phyloP scores from a whole-genome alignment of 1,140 invertebrate species.

The Tetramorium parvispinum region DNA sequence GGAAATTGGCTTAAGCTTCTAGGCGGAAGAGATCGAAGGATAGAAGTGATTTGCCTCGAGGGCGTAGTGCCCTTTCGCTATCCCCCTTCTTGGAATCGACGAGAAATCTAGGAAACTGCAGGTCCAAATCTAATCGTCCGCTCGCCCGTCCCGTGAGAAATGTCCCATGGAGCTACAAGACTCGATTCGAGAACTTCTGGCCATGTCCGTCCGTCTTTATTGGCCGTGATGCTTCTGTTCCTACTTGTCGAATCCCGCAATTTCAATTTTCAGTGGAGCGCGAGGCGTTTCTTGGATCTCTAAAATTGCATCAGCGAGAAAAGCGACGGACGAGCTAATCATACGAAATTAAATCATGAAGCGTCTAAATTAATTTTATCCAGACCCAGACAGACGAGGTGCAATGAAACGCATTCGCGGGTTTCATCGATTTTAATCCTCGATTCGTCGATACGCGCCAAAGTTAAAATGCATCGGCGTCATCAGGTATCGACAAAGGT shows the following conservation, averaged over 20 bases:
- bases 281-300: neutral
- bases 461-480: slow-evolving; percentile 22
- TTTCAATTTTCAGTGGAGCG: slow-evolving; percentile 2
- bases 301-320: neutral
- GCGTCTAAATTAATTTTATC: neutral
- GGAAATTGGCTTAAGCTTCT: slow-evolving; percentile 56
- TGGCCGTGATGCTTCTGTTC: neutral
- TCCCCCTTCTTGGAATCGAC: neutral
- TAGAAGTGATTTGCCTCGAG: slow-evolving; percentile 27
- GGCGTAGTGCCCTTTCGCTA: neutral
- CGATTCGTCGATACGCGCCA: neutral
- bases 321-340: neutral
- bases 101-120: slow-evolving; percentile 62
- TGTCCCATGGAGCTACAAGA: slow-evolving; percentile 45
- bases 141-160: slow-evolving; percentile 62
- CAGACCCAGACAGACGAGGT: neutral
- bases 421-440: slow-evolving; percentile 12
- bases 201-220: neutral
- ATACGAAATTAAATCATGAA: neutral
- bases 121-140: slow-evolving; percentile 63
- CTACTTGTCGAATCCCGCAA: slow-evolving; percentile 1
- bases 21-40: slow-evolving; percentile 11
- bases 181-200: slow-evolving; percentile 38
- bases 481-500: slow-evolving; percentile 10
- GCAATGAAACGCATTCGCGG: neutral